These are phyloP conservation scores for Condylura cristata DNA, from an alignment of 2,113 vertebrate species.

Conservation along the genomic window DNA sequence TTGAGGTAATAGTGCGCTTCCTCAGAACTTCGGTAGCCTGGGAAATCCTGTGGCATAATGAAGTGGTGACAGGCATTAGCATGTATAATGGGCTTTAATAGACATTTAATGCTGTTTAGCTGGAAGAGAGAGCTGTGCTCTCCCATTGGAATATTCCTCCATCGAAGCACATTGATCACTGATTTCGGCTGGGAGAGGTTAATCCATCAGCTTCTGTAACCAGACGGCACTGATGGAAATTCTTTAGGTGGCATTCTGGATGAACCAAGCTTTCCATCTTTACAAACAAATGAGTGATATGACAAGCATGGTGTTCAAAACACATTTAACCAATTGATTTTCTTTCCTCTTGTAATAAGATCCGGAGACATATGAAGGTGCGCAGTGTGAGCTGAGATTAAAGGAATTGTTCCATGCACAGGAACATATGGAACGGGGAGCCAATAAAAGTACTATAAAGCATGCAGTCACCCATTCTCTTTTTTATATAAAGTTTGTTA, in stretches of 20 bases:
- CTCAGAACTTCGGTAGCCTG: conserved; percentile 76
- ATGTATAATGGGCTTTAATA: conserved; percentile 88
- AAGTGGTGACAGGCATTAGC: conserved; percentile 89
- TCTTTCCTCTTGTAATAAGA: conserved; percentile 96
- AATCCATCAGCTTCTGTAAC: conserved; percentile 94
- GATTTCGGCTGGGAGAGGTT: conserved; percentile 90
- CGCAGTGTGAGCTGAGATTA: conserved; percentile 83
- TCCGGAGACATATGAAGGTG: conserved; percentile 94
- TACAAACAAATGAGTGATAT: conserved; percentile 98
- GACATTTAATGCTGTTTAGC: conserved; percentile 87
- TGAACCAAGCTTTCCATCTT: conserved; percentile 91
- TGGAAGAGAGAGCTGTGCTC: conserved; percentile 80
- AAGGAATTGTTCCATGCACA: conserved; percentile 83
- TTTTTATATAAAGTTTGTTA: conserved; percentile 88
- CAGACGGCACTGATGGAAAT: conserved; percentile 89
- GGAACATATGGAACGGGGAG: conserved; percentile 74
- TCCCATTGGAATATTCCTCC: conserved; percentile 88
- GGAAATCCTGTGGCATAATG: conserved; percentile 82
- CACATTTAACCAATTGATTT: conserved; percentile 99
- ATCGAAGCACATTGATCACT: conserved; percentile 93
- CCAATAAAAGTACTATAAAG: conserved; percentile 84
- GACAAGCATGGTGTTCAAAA: conserved; percentile 94
- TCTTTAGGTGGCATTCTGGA: conserved; percentile 93
- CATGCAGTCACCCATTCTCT: conserved; percentile 80
- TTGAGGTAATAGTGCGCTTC: conserved; percentile 75